phyloP scores from a whole-genome alignment of 2,888 invertebrate genomes.

The Amiota communis region DNA sequence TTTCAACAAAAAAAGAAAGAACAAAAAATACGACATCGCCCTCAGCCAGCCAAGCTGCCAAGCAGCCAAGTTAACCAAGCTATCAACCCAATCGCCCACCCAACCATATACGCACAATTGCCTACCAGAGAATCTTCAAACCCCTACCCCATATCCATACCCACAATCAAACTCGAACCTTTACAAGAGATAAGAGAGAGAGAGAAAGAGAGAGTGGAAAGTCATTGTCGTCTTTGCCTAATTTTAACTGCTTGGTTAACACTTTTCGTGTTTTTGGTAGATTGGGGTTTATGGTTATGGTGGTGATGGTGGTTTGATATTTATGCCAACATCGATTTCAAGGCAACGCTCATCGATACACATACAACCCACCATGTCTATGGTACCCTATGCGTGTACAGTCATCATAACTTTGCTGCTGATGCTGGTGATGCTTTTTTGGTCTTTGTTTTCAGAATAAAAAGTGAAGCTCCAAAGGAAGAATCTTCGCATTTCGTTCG shows the following conservation, averaged over 20 bases:
- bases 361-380: background rate
- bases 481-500: too few relatives aligned
- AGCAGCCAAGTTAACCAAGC: background rate
- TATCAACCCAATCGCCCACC: background rate
- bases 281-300: background rate
- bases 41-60: background rate
- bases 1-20: conserved; percentile 41
- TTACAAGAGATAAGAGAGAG: background rate
- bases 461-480: too few relatives aligned
- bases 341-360: conserved; percentile 15
- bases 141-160: too few relatives aligned
- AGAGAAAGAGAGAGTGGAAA: background rate
- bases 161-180: too few relatives aligned
- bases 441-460: too few relatives aligned
- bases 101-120: background rate
- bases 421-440: too few relatives aligned
- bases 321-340: conserved; percentile 9
- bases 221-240: conserved; percentile 37
- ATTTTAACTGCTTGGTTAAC: conserved; percentile 67
- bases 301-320: conserved; percentile 28
- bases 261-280: conserved; percentile 41
- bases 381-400: background rate
- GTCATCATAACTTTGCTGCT: background rate
- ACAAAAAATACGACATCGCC: background rate
- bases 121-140: too few relatives aligned